Percentiles rank a stretch among this genome's conserved stretches.
These are phyloP conservation scores for Unio pictorum DNA, from an alignment of 2,888 invertebrate genomes.

Conservation along the genomic window DNA sequence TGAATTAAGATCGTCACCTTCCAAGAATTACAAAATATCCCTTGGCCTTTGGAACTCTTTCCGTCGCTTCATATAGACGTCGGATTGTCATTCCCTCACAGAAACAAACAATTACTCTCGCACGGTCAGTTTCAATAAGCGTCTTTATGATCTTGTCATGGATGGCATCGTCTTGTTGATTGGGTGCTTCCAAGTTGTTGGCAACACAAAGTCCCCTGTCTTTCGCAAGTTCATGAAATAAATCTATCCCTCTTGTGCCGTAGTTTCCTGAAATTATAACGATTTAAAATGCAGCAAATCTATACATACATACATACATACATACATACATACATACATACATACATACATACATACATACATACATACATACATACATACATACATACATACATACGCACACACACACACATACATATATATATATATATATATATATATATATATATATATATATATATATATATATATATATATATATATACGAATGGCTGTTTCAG, in stretches of 20 bases:
- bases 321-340: too few relatives aligned
- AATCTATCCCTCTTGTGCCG: conserved; percentile 83
- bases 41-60: conserved; percentile 74
- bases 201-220: conserved; percentile 82
- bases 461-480: too few relatives aligned
- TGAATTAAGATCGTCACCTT: conserved; percentile 73
- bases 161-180: conserved; percentile 76
- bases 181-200: conserved; percentile 78
- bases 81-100: conserved; percentile 84
- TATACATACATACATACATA: too few relatives aligned
- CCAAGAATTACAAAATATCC: conserved; percentile 79
- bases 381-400: too few relatives aligned
- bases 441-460: too few relatives aligned
- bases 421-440: too few relatives aligned
- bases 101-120: conserved; percentile 82
- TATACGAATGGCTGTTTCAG: too few relatives aligned
- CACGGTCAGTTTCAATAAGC: conserved; percentile 75
- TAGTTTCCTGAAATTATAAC: conserved; percentile 78
- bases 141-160: conserved; percentile 73
- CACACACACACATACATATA: too few relatives aligned
- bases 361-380: too few relatives aligned
- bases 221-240: conserved; percentile 81
- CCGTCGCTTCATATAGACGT: conserved; percentile 78
- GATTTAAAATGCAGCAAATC: background rate
- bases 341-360: too few relatives aligned